phyloP scores from a whole-genome alignment of 2,113 vertebrate species.

The Mandrillus leucophaeus region DNA sequence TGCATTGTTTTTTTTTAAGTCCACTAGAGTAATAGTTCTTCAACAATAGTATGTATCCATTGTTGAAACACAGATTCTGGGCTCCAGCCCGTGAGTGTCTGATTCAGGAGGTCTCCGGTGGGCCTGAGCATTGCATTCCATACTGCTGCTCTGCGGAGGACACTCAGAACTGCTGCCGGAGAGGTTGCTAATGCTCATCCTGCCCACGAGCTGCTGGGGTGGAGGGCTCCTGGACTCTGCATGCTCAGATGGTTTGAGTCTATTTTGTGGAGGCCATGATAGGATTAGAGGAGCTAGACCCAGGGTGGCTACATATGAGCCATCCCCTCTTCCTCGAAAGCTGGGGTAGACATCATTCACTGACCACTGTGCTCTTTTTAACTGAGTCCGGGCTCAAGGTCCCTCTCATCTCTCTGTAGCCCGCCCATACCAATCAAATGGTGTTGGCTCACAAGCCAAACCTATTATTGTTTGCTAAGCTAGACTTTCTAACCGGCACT shows the following conservation, averaged over 20 bases:
- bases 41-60: rapidly evolving
- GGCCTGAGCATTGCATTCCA: background rate
- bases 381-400: background rate
- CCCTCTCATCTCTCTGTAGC: background rate
- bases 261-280: background rate
- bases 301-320: background rate
- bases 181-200: background rate
- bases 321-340: background rate
- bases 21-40: background rate
- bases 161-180: background rate
- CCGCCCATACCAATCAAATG: background rate
- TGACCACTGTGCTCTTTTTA: background rate
- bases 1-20: background rate
- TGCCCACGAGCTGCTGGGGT: background rate
- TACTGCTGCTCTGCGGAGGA: background rate
- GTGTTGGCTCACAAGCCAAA: background rate
- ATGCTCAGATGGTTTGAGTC: background rate
- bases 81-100: background rate
- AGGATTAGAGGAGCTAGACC: background rate
- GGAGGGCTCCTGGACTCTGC: background rate
- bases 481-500: background rate
- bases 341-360: background rate
- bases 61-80: background rate
- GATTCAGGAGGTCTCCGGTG: background rate
- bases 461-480: background rate